Base-by-base conservation (phyloP, 2,113 vertebrate species). In the Triplophysa tibetana region DNA sequence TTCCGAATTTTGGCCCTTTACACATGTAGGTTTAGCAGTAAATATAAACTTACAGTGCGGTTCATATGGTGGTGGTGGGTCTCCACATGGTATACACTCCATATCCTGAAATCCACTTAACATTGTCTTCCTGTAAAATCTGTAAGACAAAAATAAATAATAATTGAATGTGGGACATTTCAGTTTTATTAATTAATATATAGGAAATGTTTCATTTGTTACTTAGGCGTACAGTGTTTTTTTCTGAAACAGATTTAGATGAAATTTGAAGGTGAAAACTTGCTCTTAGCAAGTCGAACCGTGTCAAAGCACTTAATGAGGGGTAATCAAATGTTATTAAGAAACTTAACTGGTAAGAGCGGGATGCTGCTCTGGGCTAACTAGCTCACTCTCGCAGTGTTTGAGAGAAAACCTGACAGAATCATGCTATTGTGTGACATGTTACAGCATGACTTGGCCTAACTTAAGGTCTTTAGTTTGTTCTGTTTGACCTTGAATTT, bases 71-170 rank as follows among this genome's bases (percentile, higher is more conserved):
- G 97, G 96, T 5, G 97, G 96, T 12, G 95, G 95, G 83, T 98
- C 95, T 73, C 97, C 97, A 85, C 97, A 99, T 38, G 95, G 96
- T 84, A 98, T 94, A 78, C 97, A 99, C 87, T 98, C 97, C 97
- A 98, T 96, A 85, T 99, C 97, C 84, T 98, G 96, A 89, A 98
- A 98, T 69, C 97, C 97, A 78, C 97, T 96, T 77, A 99, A 91
- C 83, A 97, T 99, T 0, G 96, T 98, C 90, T 98, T 99, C 88
- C 96, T 95, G 81, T 98, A 99, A 91, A 95, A 98, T 63, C 97
- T 99, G 90, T 69, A 85, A 89, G 41, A 50, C 83, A 81, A 54
- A 1, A 62, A 13, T 24, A 45, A 33, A 50, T 41, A 64, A 43
- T 24, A 8, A n/a, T 78, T 43, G 11, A 54, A 38, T 38, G 6